Evolutionary conservation across 2,888 invertebrate species (phyloP), one percentile per base, ranked within the genome.

Genomic region (Ormyrus rosae): DNA sequence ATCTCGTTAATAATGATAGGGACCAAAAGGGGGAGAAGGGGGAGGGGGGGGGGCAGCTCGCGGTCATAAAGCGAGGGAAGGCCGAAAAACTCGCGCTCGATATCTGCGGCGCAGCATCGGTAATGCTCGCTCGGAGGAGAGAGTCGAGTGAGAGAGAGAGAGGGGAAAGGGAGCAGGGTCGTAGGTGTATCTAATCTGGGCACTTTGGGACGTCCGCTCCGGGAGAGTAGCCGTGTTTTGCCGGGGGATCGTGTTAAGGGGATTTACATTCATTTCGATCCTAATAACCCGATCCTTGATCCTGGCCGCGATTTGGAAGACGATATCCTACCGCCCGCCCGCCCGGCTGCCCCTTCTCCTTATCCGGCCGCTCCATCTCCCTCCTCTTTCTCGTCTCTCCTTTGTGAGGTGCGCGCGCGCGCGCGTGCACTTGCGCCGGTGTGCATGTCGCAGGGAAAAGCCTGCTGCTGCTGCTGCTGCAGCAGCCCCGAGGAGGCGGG

Each of bases 191-290:
- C 80, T 80, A 80, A 80, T 80, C 80, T 72, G 51, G 74, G 69
- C 74, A 69, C 70, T 75, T 70, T 58, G 61, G 51, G n/a, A 50
- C 63, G 55, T 5, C 8, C 48, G 9, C 13, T 13, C 51, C 58
- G 10, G n/a, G 71, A 19, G 90, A 88, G 90, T 90, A 90, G 90
- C 90, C 89, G 89, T 90, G 90, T 90, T 90, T 90, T 90, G 89
- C 86, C 87, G 85, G 86, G 87, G 90, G 90, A 90, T 90, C 90
- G 89, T 90, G 90, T 90, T 90, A 90, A 90, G 89, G 89, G 90
- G 90, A 90, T 90, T 90, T 90, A 90, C 90, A 90, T 90, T 90
- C 89, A 90, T 90, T 90, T 90, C 88, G 89, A 90, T 90, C 90
- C 89, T 90, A 90, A 90, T 90, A 90, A 90, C 90, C 89, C 88